Conservation (phyloP, 2,888 invertebrate genomes). For the Chymomyza procnemis region DNA sequence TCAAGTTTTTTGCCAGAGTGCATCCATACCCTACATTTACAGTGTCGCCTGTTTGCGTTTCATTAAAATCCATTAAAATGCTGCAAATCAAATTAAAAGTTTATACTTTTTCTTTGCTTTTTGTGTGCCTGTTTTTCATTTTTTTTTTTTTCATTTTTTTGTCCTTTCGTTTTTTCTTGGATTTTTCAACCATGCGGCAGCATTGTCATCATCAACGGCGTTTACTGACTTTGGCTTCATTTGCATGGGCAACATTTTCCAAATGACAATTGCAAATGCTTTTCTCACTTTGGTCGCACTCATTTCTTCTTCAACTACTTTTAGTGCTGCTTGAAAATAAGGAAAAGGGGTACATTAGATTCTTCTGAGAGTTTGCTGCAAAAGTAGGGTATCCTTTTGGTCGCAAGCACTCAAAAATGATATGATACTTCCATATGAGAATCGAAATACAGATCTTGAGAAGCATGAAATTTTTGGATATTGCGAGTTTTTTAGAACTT, state of each 20-base stretch:
- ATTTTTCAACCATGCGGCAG: constrained; percentile 41
- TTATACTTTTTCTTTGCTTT: constrained; percentile 52
- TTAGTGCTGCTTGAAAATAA: no score
- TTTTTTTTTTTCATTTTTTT: not conserved
- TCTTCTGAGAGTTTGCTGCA: no score
- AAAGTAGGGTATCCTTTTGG: no score
- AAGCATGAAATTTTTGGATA: no score
- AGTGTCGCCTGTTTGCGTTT: constrained; percentile 69
- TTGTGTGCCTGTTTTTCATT: not conserved
- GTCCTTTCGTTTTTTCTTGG: constrained; percentile 6
- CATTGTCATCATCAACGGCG: constrained; percentile 56
- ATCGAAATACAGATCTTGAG: no score
- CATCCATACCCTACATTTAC: constrained; percentile 2
- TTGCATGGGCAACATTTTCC: constrained; percentile 58
- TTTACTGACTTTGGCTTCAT: constrained; percentile 46
- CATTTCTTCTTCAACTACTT: no score
- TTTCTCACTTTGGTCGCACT: constrained; percentile 8
- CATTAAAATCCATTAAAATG: constrained; percentile 74
- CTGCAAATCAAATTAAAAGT: constrained; percentile 75
- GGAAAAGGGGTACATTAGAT: no score
- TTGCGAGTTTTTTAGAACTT: no score
- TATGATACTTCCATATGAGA: no score
- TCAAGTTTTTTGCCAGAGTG: constrained; percentile 11
- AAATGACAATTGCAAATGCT: constrained; percentile 65
- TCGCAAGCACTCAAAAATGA: no score